Percentiles rank a stretch among this genome's conserved stretches.
phyloP scores from a whole-genome alignment of 1,140 invertebrate species.

The Agrypnia vestita region DNA sequence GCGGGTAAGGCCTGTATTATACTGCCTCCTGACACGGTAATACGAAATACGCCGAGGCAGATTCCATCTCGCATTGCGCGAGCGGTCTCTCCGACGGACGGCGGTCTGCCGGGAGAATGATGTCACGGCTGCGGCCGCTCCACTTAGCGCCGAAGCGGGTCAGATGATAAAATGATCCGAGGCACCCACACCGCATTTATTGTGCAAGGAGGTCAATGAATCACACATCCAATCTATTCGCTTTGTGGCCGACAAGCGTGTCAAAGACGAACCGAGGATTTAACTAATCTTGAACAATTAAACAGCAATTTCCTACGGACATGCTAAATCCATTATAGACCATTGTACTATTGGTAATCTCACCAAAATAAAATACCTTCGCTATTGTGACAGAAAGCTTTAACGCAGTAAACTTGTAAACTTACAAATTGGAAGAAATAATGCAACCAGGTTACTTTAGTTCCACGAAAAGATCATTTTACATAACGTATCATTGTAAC shows the following conservation, averaged over 20 bases:
- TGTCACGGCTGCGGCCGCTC: conserved; percentile 48
- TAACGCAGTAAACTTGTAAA: no score
- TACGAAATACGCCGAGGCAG: background rate
- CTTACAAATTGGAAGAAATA: no score
- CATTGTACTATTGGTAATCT: no score
- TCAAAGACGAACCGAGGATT: background rate
- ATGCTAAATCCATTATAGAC: no score
- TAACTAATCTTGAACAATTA: no score
- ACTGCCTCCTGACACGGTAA: conserved; percentile 7
- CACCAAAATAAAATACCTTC: no score
- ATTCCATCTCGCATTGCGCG: conserved; percentile 33
- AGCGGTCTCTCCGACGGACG: conserved; percentile 43
- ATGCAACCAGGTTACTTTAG: no score
- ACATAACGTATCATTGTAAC: no score
- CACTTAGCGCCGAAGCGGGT: conserved; percentile 42
- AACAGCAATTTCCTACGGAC: no score
- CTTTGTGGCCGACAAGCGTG: background rate
- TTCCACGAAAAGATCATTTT: no score
- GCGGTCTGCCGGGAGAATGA: conserved; percentile 21
- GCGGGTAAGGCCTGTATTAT: no score
- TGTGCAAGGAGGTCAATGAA: conserved; percentile 43
- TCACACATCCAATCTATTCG: background rate
- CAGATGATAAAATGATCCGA: conserved; percentile 45
- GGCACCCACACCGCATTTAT: conserved; percentile 17
- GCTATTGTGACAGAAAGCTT: no score